phyloP scores from a whole-genome alignment of 2,888 invertebrate genomes.

The Poecilobothrus nobilitatus region DNA sequence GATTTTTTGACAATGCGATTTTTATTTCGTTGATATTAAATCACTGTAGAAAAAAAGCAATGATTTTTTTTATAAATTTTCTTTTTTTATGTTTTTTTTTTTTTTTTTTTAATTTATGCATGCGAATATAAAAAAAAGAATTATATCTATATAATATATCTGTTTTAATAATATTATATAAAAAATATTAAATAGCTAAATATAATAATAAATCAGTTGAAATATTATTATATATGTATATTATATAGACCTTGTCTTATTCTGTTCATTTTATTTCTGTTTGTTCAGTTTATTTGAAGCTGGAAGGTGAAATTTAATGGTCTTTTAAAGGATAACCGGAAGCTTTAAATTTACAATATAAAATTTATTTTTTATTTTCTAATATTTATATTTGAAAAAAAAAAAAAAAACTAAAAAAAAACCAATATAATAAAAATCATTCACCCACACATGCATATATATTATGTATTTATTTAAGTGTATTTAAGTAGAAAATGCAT shows the following conservation, averaged over 20 bases:
- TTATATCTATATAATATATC: no score
- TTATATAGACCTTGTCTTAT: background rate
- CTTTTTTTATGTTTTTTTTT: background rate
- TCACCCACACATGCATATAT: background rate
- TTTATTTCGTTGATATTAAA: background rate
- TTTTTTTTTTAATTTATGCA: background rate
- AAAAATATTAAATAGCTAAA: background rate
- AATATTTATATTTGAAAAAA: no score
- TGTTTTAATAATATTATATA: background rate
- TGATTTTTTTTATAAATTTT: no score
- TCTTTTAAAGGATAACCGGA: conserved; percentile 1
- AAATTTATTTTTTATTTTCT: no score
- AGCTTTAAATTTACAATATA: background rate
- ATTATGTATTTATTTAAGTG: background rate
- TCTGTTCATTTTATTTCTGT: background rate
- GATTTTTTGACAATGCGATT: background rate
- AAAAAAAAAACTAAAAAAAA: no score
- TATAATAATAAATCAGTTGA: background rate
- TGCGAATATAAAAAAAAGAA: background rate
- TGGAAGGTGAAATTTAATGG: conserved; percentile 1
- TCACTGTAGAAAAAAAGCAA: background rate
- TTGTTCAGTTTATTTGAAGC: background rate
- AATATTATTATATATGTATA: no score
- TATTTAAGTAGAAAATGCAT: background rate
- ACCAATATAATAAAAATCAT: background rate